These are phyloP conservation scores for Rutilus rutilus DNA, from an alignment of 2,113 vertebrate species.

Conservation along the genomic window DNA sequence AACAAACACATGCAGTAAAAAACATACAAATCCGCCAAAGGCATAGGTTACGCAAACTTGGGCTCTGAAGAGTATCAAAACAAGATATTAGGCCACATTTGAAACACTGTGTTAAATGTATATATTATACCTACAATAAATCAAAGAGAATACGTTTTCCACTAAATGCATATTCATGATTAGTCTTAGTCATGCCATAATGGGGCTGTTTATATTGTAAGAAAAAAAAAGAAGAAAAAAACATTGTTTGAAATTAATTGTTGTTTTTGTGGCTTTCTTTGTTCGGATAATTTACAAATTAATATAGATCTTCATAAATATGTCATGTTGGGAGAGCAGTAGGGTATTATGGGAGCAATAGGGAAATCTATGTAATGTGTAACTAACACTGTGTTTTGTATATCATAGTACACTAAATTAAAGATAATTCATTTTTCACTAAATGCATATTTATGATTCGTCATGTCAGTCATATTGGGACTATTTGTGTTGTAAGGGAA, in stretches of 20 bases:
- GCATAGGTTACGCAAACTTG: background rate
- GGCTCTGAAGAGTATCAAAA: background rate
- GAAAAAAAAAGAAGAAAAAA: background rate
- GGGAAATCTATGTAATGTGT: background rate
- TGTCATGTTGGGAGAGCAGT: slow-evolving; percentile 28
- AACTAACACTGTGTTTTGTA: background rate
- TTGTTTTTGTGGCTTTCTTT: background rate
- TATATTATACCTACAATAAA: too few species aligned
- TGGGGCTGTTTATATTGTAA: background rate
- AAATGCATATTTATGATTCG: background rate
- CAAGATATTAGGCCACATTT: background rate
- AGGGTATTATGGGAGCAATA: slow-evolving; percentile 14
- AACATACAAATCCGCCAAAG: background rate
- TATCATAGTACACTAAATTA: background rate
- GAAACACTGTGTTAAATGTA: background rate
- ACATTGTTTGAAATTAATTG: background rate
- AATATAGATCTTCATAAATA: slow-evolving; percentile 30
- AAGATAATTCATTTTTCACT: background rate
- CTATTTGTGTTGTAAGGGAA: background rate
- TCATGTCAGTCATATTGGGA: background rate
- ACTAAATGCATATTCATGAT: background rate
- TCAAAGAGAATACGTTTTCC: background rate
- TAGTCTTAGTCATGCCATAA: background rate
- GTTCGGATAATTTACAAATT: slow-evolving; percentile 4
- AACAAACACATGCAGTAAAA: background rate